Evolutionary conservation across 2,888 invertebrate species (phyloP).

Genomic region (Lacanobia oleracea): DNA sequence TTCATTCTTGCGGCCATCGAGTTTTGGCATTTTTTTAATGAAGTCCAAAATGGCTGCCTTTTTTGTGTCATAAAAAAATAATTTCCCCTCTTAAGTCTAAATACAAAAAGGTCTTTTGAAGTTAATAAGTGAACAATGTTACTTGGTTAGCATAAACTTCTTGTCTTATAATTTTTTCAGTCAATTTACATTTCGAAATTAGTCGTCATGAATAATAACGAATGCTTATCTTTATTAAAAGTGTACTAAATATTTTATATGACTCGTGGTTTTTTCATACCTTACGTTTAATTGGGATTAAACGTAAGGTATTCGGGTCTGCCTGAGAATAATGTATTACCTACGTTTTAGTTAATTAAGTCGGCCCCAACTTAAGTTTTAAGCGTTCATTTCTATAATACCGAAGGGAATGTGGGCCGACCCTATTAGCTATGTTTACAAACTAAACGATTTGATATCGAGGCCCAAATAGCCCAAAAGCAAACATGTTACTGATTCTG

Average conservation of each 20-base stretch:
- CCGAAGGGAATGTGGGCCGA: conserved; percentile 43
- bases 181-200: conserved; percentile 43
- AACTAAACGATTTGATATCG: conserved; percentile 53
- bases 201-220: conserved; percentile 23
- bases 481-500: conserved; percentile 56
- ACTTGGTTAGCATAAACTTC: conserved; percentile 47
- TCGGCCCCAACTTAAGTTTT: conserved; percentile 55
- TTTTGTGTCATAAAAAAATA: conserved; percentile 79
- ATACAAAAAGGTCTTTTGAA: conserved; percentile 71
- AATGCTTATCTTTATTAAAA: conserved; percentile 37
- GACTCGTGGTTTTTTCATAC: conserved; percentile 42
- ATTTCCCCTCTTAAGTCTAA: conserved; percentile 73
- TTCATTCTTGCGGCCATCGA: conserved; percentile 81
- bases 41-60: conserved; percentile 78
- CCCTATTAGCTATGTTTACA: conserved; percentile 49
- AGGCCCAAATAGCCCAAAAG: conserved; percentile 38
- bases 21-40: conserved; percentile 82
- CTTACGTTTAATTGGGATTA: conserved; percentile 56
- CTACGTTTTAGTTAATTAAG: conserved; percentile 55
- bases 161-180: conserved; percentile 30
- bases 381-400: conserved; percentile 51
- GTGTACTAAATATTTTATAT: conserved; percentile 39
- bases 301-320: conserved; percentile 37
- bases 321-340: conserved; percentile 39
- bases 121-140: conserved; percentile 66